phyloP scores from a whole-genome alignment of 2,113 vertebrate species.

The Eulacestoma nigropectus region DNA sequence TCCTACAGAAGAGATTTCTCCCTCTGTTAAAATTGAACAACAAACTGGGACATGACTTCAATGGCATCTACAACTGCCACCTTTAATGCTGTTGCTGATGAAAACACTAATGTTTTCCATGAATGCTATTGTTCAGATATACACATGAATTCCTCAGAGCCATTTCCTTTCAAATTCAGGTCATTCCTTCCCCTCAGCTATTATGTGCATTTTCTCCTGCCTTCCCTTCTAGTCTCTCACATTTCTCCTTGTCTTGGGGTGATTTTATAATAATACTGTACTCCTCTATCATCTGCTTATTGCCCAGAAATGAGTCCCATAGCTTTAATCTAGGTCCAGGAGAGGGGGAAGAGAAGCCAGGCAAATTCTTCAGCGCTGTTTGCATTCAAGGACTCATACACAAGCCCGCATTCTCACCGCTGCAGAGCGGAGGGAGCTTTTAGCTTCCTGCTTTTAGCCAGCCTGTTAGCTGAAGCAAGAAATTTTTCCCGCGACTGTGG shows the following conservation, averaged over 20 bases:
- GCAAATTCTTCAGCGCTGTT: too few relatives aligned
- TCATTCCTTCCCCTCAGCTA: background rate
- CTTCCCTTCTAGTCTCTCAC: background rate
- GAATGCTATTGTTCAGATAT: background rate
- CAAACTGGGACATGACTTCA: background rate
- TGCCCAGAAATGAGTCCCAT: too few relatives aligned
- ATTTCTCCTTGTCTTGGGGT: background rate
- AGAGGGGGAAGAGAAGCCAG: too few relatives aligned
- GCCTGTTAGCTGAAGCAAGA: too few relatives aligned
- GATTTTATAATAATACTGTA: too few relatives aligned
- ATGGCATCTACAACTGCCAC: background rate
- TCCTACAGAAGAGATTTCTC: background rate
- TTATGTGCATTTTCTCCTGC: background rate
- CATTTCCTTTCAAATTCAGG: background rate
- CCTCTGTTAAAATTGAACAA: background rate
- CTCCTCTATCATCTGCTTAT: too few relatives aligned
- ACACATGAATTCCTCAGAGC: background rate
- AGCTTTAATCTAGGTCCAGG: too few relatives aligned
- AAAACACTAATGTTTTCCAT: background rate
- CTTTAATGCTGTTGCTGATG: background rate
- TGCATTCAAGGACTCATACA: too few relatives aligned
- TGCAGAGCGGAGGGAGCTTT: too few relatives aligned
- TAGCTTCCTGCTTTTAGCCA: too few relatives aligned
- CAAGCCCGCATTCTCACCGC: too few relatives aligned
- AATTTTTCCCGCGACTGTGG: too few relatives aligned